Evolutionary conservation across 2,888 invertebrate species (phyloP).

Genomic region (Hipparchia sbordonii): DNA sequence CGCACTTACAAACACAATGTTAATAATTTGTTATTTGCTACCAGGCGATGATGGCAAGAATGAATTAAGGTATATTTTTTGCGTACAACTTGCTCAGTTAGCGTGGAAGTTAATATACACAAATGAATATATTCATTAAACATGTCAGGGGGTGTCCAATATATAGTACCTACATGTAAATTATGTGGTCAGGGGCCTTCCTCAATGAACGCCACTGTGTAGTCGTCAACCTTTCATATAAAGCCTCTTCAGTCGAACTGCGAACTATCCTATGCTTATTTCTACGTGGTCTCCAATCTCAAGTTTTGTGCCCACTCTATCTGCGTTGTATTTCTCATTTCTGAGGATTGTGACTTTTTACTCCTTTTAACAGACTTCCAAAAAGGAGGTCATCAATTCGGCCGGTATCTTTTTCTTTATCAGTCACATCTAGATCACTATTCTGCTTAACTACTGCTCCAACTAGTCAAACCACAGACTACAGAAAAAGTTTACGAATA

Average conservation of each 20-base stretch:
- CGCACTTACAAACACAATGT: neutral
- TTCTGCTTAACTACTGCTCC: neutral
- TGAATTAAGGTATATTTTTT: neutral
- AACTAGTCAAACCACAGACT: neutral
- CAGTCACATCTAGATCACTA: no score
- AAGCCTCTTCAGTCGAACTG: neutral
- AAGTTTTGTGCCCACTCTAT: neutral
- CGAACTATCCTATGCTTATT: neutral
- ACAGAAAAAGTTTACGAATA: no score
- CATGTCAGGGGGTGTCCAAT: neutral
- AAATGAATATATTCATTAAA: neutral
- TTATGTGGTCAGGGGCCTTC: neutral
- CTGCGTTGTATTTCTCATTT: no score
- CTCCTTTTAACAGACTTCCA: no score
- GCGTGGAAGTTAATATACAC: neutral
- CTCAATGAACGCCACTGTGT: neutral
- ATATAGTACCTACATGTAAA: neutral
- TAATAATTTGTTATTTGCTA: constrained; percentile 2
- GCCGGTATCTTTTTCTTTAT: no score
- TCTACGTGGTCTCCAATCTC: neutral
- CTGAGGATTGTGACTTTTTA: no score
- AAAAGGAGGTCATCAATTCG: no score
- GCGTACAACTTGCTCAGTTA: neutral
- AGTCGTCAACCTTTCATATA: neutral
- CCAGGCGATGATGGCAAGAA: neutral